These are phyloP conservation scores for Scopus umbretta DNA, from an alignment of 2,113 vertebrate species.

Conservation along the genomic window DNA sequence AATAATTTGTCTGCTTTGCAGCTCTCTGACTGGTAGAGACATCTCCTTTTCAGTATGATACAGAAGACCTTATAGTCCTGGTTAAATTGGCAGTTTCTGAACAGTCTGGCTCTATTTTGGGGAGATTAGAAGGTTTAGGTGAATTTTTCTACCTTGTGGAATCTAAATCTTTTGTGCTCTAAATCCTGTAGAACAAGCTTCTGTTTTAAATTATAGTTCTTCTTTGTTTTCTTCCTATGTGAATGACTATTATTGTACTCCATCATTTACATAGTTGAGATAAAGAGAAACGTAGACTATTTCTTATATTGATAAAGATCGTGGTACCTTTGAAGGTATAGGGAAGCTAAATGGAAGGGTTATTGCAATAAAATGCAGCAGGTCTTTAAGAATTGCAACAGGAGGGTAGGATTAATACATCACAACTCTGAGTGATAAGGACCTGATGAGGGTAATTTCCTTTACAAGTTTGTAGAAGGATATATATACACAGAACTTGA, in stretches of 20 bases:
- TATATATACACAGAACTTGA: background rate
- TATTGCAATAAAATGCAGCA: background rate
- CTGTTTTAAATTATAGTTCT: background rate
- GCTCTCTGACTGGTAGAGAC: background rate
- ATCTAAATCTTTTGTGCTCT: background rate
- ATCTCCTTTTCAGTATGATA: background rate
- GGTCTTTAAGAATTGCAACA: background rate
- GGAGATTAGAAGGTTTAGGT: background rate
- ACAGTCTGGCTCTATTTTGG: background rate
- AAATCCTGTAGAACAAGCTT: background rate
- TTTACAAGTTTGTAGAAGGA: background rate
- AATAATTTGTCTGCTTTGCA: background rate
- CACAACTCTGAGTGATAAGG: background rate
- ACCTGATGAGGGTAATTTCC: conserved; percentile 19
- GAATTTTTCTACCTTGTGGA: background rate
- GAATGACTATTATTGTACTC: background rate
- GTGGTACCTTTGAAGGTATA: background rate
- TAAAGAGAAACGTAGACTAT: background rate
- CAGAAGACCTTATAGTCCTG: background rate
- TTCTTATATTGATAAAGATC: background rate
- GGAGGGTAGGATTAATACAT: conserved; percentile 3
- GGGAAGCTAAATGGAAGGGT: background rate
- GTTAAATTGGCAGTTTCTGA: background rate
- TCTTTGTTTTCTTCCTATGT: background rate
- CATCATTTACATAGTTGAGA: background rate